Evolutionary conservation across 2,797 vertebrate species (phyloP).

Genomic region (Calcarius lapponicus): DNA sequence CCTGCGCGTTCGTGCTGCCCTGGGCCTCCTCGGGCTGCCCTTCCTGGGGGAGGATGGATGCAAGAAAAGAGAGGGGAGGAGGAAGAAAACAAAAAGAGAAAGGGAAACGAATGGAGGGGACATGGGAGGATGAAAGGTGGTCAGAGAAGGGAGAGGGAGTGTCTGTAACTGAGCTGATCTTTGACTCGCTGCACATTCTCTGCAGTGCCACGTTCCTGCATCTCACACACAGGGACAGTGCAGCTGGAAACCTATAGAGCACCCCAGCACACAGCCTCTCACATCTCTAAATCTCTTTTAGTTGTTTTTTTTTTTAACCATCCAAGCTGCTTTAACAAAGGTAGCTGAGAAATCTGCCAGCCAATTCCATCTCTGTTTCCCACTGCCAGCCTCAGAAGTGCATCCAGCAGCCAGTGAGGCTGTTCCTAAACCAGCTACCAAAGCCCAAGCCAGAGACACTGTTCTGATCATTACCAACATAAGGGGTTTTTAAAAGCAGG

Average conservation of each 20-base stretch:
- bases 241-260: neutral
- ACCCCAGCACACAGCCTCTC: neutral
- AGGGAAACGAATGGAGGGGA: conserved; percentile 75
- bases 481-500: neutral
- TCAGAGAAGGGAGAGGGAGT: conserved; percentile 79
- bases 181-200: conserved; percentile 18
- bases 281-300: neutral
- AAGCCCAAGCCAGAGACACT: neutral
- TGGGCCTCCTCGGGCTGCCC: conserved; percentile 78
- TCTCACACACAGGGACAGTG: neutral
- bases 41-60: conserved; percentile 77
- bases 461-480: neutral
- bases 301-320: neutral
- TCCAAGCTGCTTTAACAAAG: neutral
- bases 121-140: conserved; percentile 76
- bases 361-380: neutral
- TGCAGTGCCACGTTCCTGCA: conserved; percentile 2
- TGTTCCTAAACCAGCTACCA: neutral
- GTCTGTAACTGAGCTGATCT: conserved; percentile 75
- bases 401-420: neutral
- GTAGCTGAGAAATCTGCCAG: neutral
- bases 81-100: conserved; percentile 61
- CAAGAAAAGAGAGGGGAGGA: conserved; percentile 71
- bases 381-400: neutral
- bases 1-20: conserved; percentile 76